These are phyloP conservation scores for Branchinecta lynchi DNA, from an alignment of 1,140 invertebrate species.

Conservation along the genomic window DNA sequence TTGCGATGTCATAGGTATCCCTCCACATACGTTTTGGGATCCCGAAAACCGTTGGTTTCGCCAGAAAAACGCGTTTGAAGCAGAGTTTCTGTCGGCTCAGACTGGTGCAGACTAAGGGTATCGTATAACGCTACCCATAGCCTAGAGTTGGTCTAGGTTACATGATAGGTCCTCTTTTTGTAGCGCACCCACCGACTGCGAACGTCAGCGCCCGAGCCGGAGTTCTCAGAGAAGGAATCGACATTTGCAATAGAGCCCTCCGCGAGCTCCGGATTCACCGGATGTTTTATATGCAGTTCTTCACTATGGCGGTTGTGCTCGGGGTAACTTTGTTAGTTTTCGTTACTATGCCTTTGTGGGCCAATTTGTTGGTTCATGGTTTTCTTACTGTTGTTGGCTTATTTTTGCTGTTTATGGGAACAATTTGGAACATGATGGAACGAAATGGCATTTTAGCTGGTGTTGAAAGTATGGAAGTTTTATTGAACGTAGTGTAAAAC, in stretches of 20 bases:
- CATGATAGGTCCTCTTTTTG: no score
- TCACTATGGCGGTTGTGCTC: slow-evolving; percentile 16
- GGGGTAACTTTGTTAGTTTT: slow-evolving; percentile 17
- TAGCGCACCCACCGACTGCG: no score
- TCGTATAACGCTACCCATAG: no score
- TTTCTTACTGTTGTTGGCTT: slow-evolving; percentile 34
- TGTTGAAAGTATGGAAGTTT: slow-evolving; percentile 41
- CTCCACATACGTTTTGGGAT: no score
- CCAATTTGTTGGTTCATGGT: slow-evolving; percentile 34
- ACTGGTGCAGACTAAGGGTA: no score
- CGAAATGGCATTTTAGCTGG: slow-evolving; percentile 56
- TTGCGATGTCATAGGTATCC: no score
- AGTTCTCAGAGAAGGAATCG: slow-evolving; percentile 21
- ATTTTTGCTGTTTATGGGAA: slow-evolving; percentile 55
- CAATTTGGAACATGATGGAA: slow-evolving; percentile 61
- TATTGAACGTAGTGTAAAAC: slow-evolving; percentile 9
- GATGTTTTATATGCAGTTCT: slow-evolving; percentile 19
- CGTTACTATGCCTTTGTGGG: slow-evolving; percentile 17
- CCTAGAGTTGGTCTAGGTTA: no score
- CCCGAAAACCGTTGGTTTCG: no score
- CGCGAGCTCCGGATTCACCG: slow-evolving; percentile 17
- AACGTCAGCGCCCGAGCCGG: background rate
- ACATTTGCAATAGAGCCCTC: slow-evolving; percentile 21
- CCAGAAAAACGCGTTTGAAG: no score
- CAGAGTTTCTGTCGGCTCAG: no score